Percentiles rank a stretch among this genome's conserved stretches.
Conservation (phyloP, 2,888 invertebrate species). For the Microplitis deprimator region DNA sequence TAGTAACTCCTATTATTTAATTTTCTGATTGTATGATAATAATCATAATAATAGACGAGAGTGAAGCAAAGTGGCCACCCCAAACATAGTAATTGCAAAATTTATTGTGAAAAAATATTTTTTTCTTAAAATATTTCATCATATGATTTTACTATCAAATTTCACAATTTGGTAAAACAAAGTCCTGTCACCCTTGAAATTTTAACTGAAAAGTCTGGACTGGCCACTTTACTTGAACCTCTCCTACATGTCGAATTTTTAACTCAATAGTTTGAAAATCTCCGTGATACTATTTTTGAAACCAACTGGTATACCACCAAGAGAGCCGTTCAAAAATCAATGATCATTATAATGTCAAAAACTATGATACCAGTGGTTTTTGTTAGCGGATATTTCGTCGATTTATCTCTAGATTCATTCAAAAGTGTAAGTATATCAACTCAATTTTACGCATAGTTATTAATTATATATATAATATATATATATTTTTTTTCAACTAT, state of each 20-base stretch:
- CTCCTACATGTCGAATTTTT: background rate
- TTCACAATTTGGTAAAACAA: too few relatives aligned
- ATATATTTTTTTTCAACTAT: background rate
- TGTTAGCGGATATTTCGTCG: background rate
- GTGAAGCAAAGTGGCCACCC: too few relatives aligned
- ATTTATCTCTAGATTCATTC: constrained; percentile 11
- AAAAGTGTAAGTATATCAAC: background rate
- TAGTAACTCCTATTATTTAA: too few relatives aligned
- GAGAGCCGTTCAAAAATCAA: background rate
- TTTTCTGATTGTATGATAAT: too few relatives aligned
- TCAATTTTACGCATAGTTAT: background rate
- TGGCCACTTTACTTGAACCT: too few relatives aligned
- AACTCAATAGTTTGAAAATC: background rate
- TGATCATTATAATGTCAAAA: constrained; percentile 2
- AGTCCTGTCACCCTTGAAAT: too few relatives aligned
- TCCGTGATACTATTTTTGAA: background rate
- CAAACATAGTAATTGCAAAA: too few relatives aligned
- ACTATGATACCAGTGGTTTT: background rate
- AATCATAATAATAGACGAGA: too few relatives aligned
- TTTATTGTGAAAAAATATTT: too few relatives aligned
- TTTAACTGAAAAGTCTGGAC: too few relatives aligned
- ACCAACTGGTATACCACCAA: background rate
- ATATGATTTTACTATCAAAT: too few relatives aligned
- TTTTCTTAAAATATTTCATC: too few relatives aligned
- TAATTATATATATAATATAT: background rate